Evolutionary conservation across 2,888 invertebrate species (phyloP).

Genomic region (Julus scandinavius): DNA sequence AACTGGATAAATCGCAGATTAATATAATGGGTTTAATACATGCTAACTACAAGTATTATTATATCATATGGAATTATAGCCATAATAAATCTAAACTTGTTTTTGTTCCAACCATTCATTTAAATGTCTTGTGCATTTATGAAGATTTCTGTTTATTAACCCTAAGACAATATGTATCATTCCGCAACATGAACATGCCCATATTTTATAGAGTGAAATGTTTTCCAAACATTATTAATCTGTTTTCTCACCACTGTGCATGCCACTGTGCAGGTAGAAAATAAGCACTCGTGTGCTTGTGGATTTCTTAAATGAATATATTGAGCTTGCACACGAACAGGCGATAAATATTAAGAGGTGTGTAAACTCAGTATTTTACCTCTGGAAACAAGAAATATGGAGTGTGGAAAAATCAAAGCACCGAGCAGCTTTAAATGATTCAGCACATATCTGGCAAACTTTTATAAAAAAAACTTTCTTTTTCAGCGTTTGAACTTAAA

Average conservation of each 20-base stretch:
- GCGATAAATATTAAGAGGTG: conserved; percentile 9
- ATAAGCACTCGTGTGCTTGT: background rate
- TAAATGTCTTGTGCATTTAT: background rate
- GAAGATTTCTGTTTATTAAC: background rate
- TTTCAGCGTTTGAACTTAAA: no score
- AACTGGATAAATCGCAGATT: no score
- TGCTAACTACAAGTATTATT: no score
- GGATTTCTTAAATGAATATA: background rate
- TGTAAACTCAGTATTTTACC: background rate
- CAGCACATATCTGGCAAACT: no score
- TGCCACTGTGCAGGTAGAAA: background rate
- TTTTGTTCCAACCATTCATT: background rate
- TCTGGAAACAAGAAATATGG: background rate
- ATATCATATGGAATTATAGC: no score
- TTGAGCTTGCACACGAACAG: conserved; percentile 2
- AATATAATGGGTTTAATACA: no score
- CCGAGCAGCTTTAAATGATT: no score
- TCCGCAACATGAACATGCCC: background rate
- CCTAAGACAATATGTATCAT: background rate
- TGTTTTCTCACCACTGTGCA: background rate
- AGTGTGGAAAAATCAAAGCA: background rate
- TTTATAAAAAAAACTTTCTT: no score
- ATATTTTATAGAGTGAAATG: background rate
- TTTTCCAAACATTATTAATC: background rate
- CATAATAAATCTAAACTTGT: no score